A percentile compares a stretch with the other conserved stretches of the same genome.
Conservation (phyloP, 2,113 vertebrate species). For the Chlorodrepanis virens region DNA sequence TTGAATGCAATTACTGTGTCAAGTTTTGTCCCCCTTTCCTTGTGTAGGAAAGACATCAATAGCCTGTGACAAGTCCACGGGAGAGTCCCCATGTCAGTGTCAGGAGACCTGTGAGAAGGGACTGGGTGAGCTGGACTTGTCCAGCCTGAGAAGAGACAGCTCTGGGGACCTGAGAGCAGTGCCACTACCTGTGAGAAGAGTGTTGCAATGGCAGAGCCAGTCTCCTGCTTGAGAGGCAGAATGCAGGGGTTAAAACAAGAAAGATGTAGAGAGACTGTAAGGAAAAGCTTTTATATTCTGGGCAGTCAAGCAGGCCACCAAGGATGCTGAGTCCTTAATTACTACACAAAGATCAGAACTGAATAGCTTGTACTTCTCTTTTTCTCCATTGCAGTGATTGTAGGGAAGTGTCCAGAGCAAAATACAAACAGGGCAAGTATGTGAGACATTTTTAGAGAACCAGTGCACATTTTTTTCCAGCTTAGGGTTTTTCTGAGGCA, state of each 20-base stretch:
- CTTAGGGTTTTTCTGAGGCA: not conserved
- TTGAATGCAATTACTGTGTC: not conserved
- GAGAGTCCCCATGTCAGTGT: not conserved
- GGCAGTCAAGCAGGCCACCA: fast-evolving
- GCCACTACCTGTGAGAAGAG: not conserved
- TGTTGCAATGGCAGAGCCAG: not conserved
- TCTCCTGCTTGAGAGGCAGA: not conserved
- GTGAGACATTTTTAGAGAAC: not conserved
- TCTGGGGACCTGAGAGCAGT: not conserved
- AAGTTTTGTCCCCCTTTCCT: not conserved
- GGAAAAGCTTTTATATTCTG: not conserved
- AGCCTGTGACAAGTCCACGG: not conserved
- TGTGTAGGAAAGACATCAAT: not conserved
- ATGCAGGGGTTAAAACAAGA: not conserved
- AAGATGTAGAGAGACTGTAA: not conserved
- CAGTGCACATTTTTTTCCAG: not conserved
- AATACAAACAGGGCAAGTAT: not conserved
- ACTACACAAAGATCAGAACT: not conserved
- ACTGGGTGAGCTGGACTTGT: not conserved
- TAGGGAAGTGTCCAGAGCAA: not conserved
- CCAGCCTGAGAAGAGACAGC: not conserved
- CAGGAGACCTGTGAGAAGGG: not conserved
- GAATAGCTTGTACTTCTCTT: not conserved
- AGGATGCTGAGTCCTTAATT: not conserved
- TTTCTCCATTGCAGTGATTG: not conserved